Percentiles rank a stretch among this genome's conserved stretches.
These are phyloP conservation scores for Lagopus leucura DNA, from an alignment of 2,113 vertebrate species.

Conservation along the genomic window DNA sequence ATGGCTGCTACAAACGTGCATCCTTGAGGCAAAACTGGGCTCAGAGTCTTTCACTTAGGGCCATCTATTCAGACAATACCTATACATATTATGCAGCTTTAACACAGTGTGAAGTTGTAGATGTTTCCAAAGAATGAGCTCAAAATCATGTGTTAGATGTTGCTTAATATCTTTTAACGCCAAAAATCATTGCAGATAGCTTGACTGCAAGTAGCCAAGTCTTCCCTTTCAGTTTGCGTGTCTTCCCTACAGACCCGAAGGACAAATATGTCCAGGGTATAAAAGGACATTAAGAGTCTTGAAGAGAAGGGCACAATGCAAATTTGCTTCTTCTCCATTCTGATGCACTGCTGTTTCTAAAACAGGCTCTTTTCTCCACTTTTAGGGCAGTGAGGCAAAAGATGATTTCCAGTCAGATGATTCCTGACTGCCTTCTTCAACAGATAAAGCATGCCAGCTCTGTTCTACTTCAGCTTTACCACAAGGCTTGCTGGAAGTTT, in stretches of 20 bases:
- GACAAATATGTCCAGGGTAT: not conserved
- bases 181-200: not conserved
- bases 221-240: not conserved
- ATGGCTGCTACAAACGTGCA: not conserved
- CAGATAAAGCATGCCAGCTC: not conserved
- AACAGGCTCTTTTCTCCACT: not conserved
- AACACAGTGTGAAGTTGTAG: not conserved
- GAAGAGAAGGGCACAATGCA: not conserved
- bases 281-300: not conserved
- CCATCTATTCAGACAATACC: not conserved
- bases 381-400: not conserved
- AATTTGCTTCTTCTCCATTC: not conserved
- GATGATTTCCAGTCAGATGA: no score
- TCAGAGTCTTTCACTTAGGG: not conserved
- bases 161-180: not conserved
- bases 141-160: not conserved
- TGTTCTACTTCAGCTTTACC: not conserved
- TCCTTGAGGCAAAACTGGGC: not conserved
- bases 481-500: not conserved
- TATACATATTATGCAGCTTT: not conserved
- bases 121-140: conserved; percentile 1
- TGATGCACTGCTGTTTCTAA: not conserved
- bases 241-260: not conserved
- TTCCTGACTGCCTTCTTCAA: not conserved
- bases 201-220: not conserved